These are phyloP conservation scores for Philaethria dido DNA, from an alignment of 2,888 invertebrate species.

Conservation along the genomic window DNA sequence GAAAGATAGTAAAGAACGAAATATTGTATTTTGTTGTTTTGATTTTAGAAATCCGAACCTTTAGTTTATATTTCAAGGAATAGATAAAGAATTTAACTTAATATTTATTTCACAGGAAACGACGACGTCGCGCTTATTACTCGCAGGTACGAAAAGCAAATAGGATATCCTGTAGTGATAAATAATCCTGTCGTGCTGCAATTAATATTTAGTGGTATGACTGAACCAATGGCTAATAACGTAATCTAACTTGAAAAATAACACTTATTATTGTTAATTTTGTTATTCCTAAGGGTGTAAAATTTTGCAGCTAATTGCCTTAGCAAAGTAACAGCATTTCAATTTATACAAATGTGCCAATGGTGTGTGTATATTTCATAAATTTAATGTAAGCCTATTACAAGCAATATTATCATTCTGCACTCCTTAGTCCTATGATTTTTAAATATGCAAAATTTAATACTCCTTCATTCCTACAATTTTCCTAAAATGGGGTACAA, in stretches of 20 bases:
- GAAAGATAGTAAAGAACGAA: not conserved
- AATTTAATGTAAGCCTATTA: no score
- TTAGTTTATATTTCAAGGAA: not conserved
- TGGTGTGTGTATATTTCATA: no score
- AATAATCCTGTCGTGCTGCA: not conserved
- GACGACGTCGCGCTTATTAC: not conserved
- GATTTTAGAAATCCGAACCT: not conserved
- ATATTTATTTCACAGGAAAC: slow-evolving; percentile 16
- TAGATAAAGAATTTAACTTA: not conserved
- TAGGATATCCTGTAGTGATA: slow-evolving; percentile 14
- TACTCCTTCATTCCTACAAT: no score
- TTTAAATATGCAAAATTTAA: no score
- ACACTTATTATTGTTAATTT: not conserved
- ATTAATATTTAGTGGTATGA: slow-evolving; percentile 1
- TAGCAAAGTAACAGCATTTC: no score
- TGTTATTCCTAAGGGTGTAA: no score
- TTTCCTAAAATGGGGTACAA: no score
- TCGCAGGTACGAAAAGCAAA: not conserved
- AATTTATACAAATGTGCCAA: no score
- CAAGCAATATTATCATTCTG: no score
- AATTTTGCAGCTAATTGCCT: no score
- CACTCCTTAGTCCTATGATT: no score
- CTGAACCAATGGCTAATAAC: not conserved
- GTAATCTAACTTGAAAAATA: slow-evolving; percentile 1
- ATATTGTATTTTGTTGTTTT: not conserved